A percentile compares a stretch with the other conserved stretches of the same genome.
phyloP scores from a whole-genome alignment of 2,113 vertebrate genomes.

The Forbesichthys agassizii region DNA sequence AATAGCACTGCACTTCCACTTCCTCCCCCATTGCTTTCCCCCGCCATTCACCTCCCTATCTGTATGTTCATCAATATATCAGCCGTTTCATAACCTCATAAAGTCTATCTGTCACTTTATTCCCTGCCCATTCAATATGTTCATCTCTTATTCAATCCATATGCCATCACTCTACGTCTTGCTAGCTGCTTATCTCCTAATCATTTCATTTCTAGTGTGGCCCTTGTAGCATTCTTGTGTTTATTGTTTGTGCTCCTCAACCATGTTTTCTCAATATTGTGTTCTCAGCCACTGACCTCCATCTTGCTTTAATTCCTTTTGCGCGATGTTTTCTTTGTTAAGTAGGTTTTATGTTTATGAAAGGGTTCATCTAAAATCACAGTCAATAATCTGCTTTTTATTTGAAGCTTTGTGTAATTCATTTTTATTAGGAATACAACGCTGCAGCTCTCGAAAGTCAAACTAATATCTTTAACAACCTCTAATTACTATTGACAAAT shows the following conservation, averaged over 20 bases:
- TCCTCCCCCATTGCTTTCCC: constrained; percentile 7
- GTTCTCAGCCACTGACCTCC: not conserved
- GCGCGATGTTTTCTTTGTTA: constrained; percentile 16
- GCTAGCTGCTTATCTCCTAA: constrained; percentile 21
- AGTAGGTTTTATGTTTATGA: too few relatives aligned
- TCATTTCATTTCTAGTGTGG: constrained; percentile 22
- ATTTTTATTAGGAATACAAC: not conserved
- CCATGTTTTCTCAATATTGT: constrained; percentile 20
- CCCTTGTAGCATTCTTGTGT: not conserved
- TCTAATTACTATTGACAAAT: not conserved
- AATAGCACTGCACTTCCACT: not conserved
- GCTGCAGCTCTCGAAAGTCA: not conserved
- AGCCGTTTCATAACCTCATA: not conserved
- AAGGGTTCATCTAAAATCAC: too few relatives aligned
- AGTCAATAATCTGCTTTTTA: too few relatives aligned
- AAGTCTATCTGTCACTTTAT: not conserved
- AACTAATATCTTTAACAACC: not conserved
- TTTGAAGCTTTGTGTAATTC: not conserved
- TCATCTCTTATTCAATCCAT: constrained; percentile 8
- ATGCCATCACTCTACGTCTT: constrained; percentile 24
- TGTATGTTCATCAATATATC: constrained; percentile 16
- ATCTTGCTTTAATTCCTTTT: not conserved
- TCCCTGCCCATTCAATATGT: constrained; percentile 15
- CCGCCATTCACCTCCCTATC: not conserved
- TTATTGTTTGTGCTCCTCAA: not conserved